A percentile compares a stretch with the other conserved stretches of the same genome.
These are phyloP conservation scores for Siphlonurus alternatus DNA, from an alignment of 2,888 invertebrate species.

Conservation along the genomic window DNA sequence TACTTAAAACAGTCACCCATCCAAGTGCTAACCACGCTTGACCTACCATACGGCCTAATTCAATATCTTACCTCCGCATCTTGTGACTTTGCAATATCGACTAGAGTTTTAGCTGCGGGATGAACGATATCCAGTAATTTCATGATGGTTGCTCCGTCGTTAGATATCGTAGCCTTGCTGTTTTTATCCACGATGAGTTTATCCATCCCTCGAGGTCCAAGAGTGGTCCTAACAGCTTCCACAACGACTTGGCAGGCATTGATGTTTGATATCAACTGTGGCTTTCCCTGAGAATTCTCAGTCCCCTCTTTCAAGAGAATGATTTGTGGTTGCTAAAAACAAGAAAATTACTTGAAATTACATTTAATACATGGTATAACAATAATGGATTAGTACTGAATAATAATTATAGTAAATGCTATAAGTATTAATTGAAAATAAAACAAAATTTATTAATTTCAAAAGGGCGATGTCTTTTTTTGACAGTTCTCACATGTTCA, in stretches of 20 bases:
- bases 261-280: slow-evolving; percentile 91
- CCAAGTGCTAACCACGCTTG: too few relatives aligned
- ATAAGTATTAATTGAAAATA: too few relatives aligned
- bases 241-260: slow-evolving; percentile 92
- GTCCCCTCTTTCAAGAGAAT: slow-evolving; percentile 95
- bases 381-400: too few relatives aligned
- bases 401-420: too few relatives aligned
- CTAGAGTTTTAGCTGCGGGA: slow-evolving; percentile 93
- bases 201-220: slow-evolving; percentile 98
- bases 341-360: too few relatives aligned
- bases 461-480: too few relatives aligned
- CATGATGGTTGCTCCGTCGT: slow-evolving; percentile 98
- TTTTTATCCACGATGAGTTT: slow-evolving; percentile 84
- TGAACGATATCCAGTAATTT: slow-evolving; percentile 96
- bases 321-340: slow-evolving; percentile 86
- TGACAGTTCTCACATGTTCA: too few relatives aligned
- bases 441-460: too few relatives aligned
- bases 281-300: slow-evolving; percentile 87
- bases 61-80: slow-evolving; percentile 82
- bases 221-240: slow-evolving; percentile 91
- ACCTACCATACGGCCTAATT: too few relatives aligned
- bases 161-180: slow-evolving; percentile 92
- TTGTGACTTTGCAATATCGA: slow-evolving; percentile 98
- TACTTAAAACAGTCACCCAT: too few relatives aligned
- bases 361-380: too few relatives aligned